Base-by-base conservation (phyloP, 37 sponge, comb jelly and placozoan genomes). In the Cladorhizidae sp. region DNA sequence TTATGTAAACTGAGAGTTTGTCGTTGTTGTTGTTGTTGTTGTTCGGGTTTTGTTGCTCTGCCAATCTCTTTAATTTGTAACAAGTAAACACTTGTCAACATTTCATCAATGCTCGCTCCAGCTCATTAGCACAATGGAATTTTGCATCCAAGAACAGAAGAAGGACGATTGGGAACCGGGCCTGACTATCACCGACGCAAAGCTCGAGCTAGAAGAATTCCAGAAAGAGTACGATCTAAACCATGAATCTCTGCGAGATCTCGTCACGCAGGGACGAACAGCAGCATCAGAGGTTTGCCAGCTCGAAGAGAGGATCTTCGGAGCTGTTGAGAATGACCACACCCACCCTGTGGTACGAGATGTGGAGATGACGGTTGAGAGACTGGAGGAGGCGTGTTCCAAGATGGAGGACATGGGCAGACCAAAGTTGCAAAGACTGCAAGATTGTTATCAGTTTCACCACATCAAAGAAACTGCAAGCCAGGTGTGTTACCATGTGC, bases 141-240 rank as follows among this genome's bases (percentile, higher is more conserved):
- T 74, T 9, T 86, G 86, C 80, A 63, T 57, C 39, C 73, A 73
- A 40, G 80, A 74, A 40, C 59, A 74, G 45, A 68, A 63, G 39
- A 21, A 29, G 43, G 20, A 14, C 15, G 73, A 82, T 23, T 82
- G 61, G 63, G 86, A 73, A 26, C 62, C 73, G 31, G 74, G 80
- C 64, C 80, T 42, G 56, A 83, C 79, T 43, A 12, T 36, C 32
- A 55, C 56, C 22, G 76, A 74, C 21, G 75, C 76, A 2, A 81
- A 85, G 57, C 52, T 81, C 8, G 70, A 80, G 50, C 64, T 83
- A 51, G 75, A 81, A 15, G 31, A 43, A 39, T 87, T 87, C 68
- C 80, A 87, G 62, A 37, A 72, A 9, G 81, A 79, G 70, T 81
- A 81, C 70, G 39, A 70, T 15, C 76, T 55, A 37, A 17, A 73